These are phyloP conservation scores for Actinostola sp. DNA, from an alignment of 92 coral and sea anemone genomes.

Conservation along the genomic window DNA sequence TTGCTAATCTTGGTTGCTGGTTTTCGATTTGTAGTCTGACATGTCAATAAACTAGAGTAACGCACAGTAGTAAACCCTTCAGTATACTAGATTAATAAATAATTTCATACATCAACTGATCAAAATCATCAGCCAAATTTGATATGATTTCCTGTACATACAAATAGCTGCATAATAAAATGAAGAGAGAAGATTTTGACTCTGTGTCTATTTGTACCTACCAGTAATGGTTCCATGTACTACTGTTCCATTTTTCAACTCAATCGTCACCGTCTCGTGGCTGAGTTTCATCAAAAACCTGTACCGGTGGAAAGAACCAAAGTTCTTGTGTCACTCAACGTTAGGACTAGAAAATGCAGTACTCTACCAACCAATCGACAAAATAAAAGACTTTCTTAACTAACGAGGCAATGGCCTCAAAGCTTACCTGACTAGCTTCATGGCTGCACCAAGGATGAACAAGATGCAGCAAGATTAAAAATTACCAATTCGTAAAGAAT, in stretches of 20 bases:
- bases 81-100: no score
- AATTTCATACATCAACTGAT: no score
- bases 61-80: no score
- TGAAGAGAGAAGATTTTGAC: no score
- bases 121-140: no score
- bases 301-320: conserved; percentile 18
- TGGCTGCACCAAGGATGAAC: conserved; percentile 81
- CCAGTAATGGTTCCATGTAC: conserved; percentile 99
- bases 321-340: background rate
- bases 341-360: background rate
- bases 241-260: conserved; percentile 97
- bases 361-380: background rate
- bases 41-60: no score
- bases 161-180: no score
- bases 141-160: no score
- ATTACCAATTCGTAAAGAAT: conserved; percentile 65
- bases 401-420: background rate
- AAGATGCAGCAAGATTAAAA: conserved; percentile 93
- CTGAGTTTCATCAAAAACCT: conserved; percentile 99
- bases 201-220: conserved; percentile 10
- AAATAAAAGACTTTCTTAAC: conserved; percentile 17
- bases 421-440: conserved; percentile 96
- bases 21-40: no score
- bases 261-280: conserved; percentile 98
- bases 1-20: no score